Evolutionary conservation across 2,888 invertebrate species (phyloP).

Genomic region (Phrixothrix hirtus): DNA sequence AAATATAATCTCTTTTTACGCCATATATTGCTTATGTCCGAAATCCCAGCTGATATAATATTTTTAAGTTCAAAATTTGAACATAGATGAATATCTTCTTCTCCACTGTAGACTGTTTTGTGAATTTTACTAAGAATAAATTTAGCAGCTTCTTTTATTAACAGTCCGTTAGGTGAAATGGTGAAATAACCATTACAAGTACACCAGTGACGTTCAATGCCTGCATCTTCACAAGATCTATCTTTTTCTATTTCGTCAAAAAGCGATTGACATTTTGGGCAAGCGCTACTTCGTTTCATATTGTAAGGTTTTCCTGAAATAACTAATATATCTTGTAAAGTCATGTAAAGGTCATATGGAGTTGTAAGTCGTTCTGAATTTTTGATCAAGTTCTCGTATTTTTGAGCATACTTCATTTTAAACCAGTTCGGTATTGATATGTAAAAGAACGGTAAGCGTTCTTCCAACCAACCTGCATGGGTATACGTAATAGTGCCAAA

Average conservation of each 20-base stretch:
- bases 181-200: slow-evolving; percentile 67
- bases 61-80: slow-evolving; percentile 46
- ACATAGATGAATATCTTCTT: slow-evolving; percentile 39
- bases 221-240: slow-evolving; percentile 70
- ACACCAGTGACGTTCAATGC: slow-evolving; percentile 74
- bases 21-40: slow-evolving; percentile 39
- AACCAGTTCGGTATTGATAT: slow-evolving; percentile 71
- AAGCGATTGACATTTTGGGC: slow-evolving; percentile 68
- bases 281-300: slow-evolving; percentile 57
- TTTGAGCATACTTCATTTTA: slow-evolving; percentile 59
- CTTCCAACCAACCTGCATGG: slow-evolving; percentile 77
- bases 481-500: slow-evolving; percentile 73
- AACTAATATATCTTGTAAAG: slow-evolving; percentile 66
- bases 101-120: slow-evolving; percentile 26
- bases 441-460: slow-evolving; percentile 74
- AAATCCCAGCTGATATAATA: slow-evolving; percentile 37
- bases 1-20: slow-evolving; percentile 57
- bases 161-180: slow-evolving; percentile 55
- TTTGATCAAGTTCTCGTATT: slow-evolving; percentile 61
- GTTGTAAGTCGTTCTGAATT: slow-evolving; percentile 73
- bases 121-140: slow-evolving; percentile 53
- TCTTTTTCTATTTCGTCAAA: slow-evolving; percentile 62
- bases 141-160: slow-evolving; percentile 60
- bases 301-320: slow-evolving; percentile 56
- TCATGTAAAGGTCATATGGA: slow-evolving; percentile 78